Evolutionary conservation across 2,113 vertebrate genomes (phyloP).

Genomic region (Eonycteris spelaea): DNA sequence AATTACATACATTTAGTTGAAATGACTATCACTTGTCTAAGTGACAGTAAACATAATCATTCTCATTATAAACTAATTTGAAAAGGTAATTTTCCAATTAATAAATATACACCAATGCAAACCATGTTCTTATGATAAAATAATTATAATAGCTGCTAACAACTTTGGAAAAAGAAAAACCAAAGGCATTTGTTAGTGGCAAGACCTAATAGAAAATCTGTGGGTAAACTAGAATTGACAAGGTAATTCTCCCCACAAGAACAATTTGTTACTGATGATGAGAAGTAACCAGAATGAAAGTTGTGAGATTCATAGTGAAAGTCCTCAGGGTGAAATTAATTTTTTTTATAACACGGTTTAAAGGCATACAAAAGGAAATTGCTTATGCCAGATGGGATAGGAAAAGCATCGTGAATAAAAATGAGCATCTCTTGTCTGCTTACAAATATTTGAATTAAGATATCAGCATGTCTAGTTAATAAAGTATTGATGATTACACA

Average conservation of each 20-base stretch:
- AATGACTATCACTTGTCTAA: slow-evolving; percentile 47
- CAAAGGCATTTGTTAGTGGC: slow-evolving; percentile 41
- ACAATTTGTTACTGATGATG: slow-evolving; percentile 69
- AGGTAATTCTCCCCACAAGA: slow-evolving; percentile 34
- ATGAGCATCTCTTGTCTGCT: slow-evolving; percentile 64
- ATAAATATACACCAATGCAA: neutral
- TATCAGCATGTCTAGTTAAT: slow-evolving; percentile 56
- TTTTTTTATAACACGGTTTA: slow-evolving; percentile 73
- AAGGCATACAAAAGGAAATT: slow-evolving; percentile 74
- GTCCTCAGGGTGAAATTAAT: slow-evolving; percentile 70
- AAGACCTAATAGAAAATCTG: slow-evolving; percentile 43
- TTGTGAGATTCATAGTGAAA: slow-evolving; percentile 68
- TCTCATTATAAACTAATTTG: slow-evolving; percentile 64
- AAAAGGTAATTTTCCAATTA: slow-evolving; percentile 63
- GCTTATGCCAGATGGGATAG: slow-evolving; percentile 69
- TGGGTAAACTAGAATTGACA: slow-evolving; percentile 58
- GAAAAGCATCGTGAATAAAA: slow-evolving; percentile 66
- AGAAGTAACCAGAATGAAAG: slow-evolving; percentile 67
- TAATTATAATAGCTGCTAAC: slow-evolving; percentile 56
- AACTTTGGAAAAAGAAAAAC: slow-evolving; percentile 50
- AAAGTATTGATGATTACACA: slow-evolving; percentile 36
- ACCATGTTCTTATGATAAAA: slow-evolving; percentile 45
- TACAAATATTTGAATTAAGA: slow-evolving; percentile 76
- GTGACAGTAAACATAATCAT: slow-evolving; percentile 50
- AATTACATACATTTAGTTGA: slow-evolving; percentile 42